These are phyloP conservation scores for Phaonia tiefii DNA, from an alignment of 2,888 invertebrate genomes.

Conservation along the genomic window DNA sequence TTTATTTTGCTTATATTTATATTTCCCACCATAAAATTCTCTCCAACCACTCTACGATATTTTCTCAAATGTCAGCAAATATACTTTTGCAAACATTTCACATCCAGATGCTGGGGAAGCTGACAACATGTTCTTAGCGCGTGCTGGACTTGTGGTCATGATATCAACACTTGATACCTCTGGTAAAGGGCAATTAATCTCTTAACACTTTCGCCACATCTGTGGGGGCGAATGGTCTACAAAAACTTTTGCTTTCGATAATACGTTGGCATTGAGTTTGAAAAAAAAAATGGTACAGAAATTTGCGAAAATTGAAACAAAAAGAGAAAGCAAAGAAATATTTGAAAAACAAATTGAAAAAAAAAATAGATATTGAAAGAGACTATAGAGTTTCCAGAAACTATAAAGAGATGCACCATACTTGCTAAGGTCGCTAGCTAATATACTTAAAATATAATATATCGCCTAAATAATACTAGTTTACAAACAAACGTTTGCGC, in stretches of 20 bases:
- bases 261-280: too few species aligned
- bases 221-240: neutral
- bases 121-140: conserved; percentile 44
- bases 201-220: neutral
- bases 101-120: conserved; percentile 19
- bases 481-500: too few species aligned
- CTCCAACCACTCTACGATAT: conserved; percentile 1
- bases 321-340: neutral
- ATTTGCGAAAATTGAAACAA: neutral
- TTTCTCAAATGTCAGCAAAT: conserved; percentile 12
- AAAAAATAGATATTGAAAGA: too few species aligned
- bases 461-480: too few species aligned
- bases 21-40: conserved; percentile 30
- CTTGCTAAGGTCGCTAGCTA: too few species aligned
- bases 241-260: conserved; percentile 5
- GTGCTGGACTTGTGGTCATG: conserved; percentile 59
- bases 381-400: too few species aligned
- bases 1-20: conserved; percentile 40
- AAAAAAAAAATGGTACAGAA: neutral
- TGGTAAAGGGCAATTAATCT: conserved; percentile 10
- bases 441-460: too few species aligned
- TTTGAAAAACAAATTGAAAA: neutral
- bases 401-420: too few species aligned
- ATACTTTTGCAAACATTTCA: conserved; percentile 28
- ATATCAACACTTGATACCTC: conserved; percentile 35